Evolutionary conservation across 2,888 invertebrate species (phyloP), one percentile per base, ranked within the genome.

Genomic region (Fragum whitleyi): DNA sequence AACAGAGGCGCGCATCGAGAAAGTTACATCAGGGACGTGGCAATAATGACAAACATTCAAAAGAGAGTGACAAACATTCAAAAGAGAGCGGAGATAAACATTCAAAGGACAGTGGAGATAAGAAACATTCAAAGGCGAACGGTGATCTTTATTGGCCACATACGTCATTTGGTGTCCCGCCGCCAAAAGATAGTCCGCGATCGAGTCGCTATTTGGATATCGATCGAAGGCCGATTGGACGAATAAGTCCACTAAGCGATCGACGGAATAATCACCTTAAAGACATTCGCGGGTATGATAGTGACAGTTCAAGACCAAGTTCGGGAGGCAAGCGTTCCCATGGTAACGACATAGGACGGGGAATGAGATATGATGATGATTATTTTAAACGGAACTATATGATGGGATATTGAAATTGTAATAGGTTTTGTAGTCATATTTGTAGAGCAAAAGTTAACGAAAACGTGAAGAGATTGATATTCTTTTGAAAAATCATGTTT

Each of bases 351-450:
- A 21, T 23, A 21, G 65, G 65, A 0, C n/a, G 65, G 11, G 65
- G 65, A 32, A 9, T 65, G 65, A 65, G 65, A 42, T 65, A 65
- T 23, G 65, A 65, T 39, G 65, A 65, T 42, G 65, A 65, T 32
- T 65, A 65, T 42, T 42, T 65, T 26, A 39, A 36, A 21, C 65
- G 65, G 42, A 65, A 65, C 23, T 42, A 42, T 14, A 65, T 65
- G 65, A 65, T 26, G 32, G 32, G 32, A 36, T 36, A 36, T 36
- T 36, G 9, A 36, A 36, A n/a, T n/a, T n/a, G n/a, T n/a, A n/a
- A n/a, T n/a, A n/a, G n/a, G n/a, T n/a, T n/a, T n/a, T n/a, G n/a
- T n/a, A n/a, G n/a, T n/a, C n/a, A n/a, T n/a, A n/a, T n/a, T n/a
- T n/a, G n/a, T n/a, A n/a, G n/a, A n/a, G n/a, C n/a, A n/a, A n/a